Evolutionary conservation across 1,140 invertebrate genomes (phyloP).

Genomic region (Magallana angulata): DNA sequence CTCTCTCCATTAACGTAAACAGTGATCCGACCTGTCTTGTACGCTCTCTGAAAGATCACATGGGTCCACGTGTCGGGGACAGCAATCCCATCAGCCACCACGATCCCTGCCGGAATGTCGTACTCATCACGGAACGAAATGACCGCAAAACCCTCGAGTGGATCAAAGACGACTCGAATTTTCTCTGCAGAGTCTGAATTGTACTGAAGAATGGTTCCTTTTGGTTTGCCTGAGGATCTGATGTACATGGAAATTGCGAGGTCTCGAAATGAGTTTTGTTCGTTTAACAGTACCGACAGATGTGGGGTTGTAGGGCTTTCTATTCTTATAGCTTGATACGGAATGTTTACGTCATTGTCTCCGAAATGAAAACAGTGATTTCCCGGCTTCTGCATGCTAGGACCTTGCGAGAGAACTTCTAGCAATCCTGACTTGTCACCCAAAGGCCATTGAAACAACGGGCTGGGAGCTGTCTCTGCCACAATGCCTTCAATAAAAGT

Average conservation of each 20-base stretch:
- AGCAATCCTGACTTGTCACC: conserved; percentile 33
- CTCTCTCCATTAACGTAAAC: conserved; percentile 29
- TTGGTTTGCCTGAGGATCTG: conserved; percentile 9
- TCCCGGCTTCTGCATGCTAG: conserved; percentile 4
- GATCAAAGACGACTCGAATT: conserved; percentile 35
- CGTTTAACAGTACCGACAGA: conserved; percentile 12
- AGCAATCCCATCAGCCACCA: conserved; percentile 17
- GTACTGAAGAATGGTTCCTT: conserved; percentile 44
- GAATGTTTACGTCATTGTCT: neutral
- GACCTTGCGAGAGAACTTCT: conserved; percentile 34
- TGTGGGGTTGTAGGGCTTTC: neutral
- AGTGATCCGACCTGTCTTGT: conserved; percentile 31
- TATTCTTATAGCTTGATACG: conserved; percentile 38
- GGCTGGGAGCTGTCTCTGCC: neutral
- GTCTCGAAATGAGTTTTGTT: conserved; percentile 35
- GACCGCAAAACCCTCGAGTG: conserved; percentile 1
- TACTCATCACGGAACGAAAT: conserved; percentile 50
- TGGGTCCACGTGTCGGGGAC: conserved; percentile 39
- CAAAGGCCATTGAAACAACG: conserved; percentile 42
- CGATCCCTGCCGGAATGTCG: conserved; percentile 43
- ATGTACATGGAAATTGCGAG: conserved; percentile 45
- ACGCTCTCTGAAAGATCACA: conserved; percentile 38
- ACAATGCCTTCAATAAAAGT: neutral
- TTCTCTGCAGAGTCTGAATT: conserved; percentile 30
- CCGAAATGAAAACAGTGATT: conserved; percentile 49